Base-by-base conservation (phyloP, 2,113 vertebrate species). In the Chaetura pelagica region DNA sequence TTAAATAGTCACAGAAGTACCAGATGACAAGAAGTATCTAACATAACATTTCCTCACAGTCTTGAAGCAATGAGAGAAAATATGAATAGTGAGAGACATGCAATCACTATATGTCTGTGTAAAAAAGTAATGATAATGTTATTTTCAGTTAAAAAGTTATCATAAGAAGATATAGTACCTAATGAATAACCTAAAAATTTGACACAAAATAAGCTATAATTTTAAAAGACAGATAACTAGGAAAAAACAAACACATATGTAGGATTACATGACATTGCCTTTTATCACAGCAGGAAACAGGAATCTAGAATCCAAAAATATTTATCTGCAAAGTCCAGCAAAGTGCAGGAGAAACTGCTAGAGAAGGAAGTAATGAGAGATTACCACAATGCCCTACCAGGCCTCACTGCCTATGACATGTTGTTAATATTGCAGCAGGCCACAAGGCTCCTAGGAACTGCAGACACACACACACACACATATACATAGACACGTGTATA, bases 401-500 rank as follows among this genome's bases (percentile, higher is more conserved):
- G 23, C n/a, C 16, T 77, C 20, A 34, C 29, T 54, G 32, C 5
- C 38, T 49, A 4, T 24, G 49, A 46, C 4, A 10, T 42, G 13
- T 15, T 35, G 46, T 42, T 32, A 73, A 55, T 15, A 44, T 17
- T 48, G 63, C 17, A 84, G 46, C 4, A 74, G 42, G 55, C 15
- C 57, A 49, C 61, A 54, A 57, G 35, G 18, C 40, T 86, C 29
- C 40, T 44, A 35, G 59, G 40, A 77, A 35, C 30, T 76, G 58
- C 32, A 90, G 44, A 38, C 38, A 5, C 38, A 29, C 22, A 13
- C 13, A 15, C 2, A 30, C 7, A 48, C 17, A 35, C 17, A 49
- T 4, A 49, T 17, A 57, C 2, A 48, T 7, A 40, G 4, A 44
- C 0, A 19, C 5, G 16, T 10, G 5, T 5, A 20, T 12, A 20